Evolutionary conservation across 2,113 vertebrate genomes (phyloP).

Genomic region (Climacteris rufus): DNA sequence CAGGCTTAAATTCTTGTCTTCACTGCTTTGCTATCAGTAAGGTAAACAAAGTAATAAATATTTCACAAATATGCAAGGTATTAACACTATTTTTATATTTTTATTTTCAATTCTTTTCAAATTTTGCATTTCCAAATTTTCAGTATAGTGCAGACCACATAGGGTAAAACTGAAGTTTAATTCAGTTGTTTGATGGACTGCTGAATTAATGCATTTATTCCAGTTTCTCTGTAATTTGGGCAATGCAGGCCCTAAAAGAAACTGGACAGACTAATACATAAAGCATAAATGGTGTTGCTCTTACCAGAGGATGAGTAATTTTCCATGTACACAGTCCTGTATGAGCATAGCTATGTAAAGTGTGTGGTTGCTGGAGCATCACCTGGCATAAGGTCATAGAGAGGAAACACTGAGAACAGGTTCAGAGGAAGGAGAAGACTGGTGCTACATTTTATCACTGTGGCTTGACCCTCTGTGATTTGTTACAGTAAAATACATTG

Average conservation of each 20-base stretch:
- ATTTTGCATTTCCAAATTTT: background rate
- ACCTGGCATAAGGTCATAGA: background rate
- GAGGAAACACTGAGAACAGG: background rate
- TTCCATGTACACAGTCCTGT: background rate
- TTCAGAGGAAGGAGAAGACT: background rate
- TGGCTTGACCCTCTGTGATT: background rate
- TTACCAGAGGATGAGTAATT: background rate
- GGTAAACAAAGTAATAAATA: background rate
- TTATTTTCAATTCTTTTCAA: background rate
- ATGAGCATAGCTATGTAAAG: fast-evolving
- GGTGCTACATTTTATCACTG: background rate
- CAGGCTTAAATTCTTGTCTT: background rate
- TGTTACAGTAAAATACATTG: background rate
- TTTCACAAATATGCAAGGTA: background rate
- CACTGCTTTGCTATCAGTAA: background rate
- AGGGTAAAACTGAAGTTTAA: background rate
- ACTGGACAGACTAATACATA: background rate
- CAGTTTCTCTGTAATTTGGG: background rate
- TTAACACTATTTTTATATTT: background rate
- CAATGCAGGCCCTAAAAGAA: background rate
- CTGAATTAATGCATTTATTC: background rate
- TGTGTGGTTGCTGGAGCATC: background rate
- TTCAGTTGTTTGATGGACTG: background rate
- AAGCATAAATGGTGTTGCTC: background rate
- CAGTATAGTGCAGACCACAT: background rate